Conservation (phyloP, 2,113 vertebrate species). For the Otis tarda region DNA sequence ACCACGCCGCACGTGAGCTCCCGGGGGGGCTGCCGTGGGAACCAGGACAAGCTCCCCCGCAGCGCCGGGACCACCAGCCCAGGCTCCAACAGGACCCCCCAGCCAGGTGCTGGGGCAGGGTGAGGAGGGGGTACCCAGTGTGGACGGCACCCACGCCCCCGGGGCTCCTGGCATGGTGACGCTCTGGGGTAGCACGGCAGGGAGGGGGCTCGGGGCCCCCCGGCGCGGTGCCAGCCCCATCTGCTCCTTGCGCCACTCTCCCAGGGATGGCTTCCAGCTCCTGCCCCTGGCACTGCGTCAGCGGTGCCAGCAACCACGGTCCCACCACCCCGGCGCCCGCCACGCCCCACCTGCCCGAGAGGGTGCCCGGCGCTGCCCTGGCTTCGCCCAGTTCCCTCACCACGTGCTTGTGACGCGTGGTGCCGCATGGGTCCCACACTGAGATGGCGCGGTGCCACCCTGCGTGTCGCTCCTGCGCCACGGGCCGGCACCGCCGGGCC, state of each 20-base stretch:
- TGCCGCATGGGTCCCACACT: rapidly evolving
- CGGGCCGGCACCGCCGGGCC: neutral
- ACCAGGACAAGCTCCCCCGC: neutral
- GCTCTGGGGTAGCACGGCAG: rapidly evolving
- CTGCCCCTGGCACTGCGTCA: conserved; percentile 1
- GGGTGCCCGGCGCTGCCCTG: neutral
- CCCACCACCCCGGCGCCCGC: neutral
- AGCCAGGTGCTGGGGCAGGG: neutral
- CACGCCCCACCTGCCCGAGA: rapidly evolving
- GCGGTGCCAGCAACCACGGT: conserved; percentile 60
- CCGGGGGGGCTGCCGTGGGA: conserved; percentile 57
- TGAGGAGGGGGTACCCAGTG: rapidly evolving
- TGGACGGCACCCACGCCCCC: neutral
- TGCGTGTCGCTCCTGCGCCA: rapidly evolving
- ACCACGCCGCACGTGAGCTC: conserved; percentile 45
- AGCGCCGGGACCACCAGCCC: neutral
- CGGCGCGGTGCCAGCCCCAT: neutral
- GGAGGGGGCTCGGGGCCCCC: neutral
- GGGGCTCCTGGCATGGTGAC: neutral
- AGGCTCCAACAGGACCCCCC: rapidly evolving
- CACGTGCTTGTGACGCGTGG: rapidly evolving
- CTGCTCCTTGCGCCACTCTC: conserved; percentile 67
- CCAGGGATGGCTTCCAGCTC: conserved; percentile 67
- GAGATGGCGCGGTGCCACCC: neutral
- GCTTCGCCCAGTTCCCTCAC: rapidly evolving